These are phyloP conservation scores for Phylloscopus trochiloides DNA, from an alignment of 2,113 vertebrate species.

Conservation along the genomic window DNA sequence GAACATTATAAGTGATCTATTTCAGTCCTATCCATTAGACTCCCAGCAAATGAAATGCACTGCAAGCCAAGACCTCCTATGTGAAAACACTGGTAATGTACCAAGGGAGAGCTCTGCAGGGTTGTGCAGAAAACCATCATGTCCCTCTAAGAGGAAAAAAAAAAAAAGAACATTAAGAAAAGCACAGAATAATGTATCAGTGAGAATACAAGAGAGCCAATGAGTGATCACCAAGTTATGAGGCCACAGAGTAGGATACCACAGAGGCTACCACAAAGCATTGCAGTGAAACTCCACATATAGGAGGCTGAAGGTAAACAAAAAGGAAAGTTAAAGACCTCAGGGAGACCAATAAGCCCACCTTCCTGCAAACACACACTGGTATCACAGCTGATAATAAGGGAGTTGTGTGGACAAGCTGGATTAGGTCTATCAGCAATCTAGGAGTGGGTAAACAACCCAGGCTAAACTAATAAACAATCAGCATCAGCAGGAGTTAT, in stretches of 20 bases:
- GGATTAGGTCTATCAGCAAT: neutral
- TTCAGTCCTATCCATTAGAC: neutral
- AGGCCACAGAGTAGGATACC: neutral
- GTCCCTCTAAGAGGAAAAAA: neutral
- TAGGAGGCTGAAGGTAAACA: neutral
- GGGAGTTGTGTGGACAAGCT: neutral
- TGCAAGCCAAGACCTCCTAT: neutral
- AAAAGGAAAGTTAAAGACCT: neutral
- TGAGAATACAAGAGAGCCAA: neutral
- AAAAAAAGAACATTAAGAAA: neutral
- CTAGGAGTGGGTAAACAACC: neutral
- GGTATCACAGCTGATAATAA: neutral
- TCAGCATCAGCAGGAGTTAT: neutral
- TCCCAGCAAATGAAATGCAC: neutral
- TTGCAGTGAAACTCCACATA: rapidly evolving
- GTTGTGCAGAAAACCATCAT: neutral
- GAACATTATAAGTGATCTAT: neutral
- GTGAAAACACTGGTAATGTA: neutral
- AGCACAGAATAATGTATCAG: neutral
- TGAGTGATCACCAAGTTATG: neutral
- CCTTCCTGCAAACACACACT: neutral
- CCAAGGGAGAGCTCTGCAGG: neutral
- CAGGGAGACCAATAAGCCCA: neutral
- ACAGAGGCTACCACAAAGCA: rapidly evolving
- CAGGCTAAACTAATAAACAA: neutral